Evolutionary conservation across 2,113 vertebrate genomes (phyloP).

Genomic region (Hyperopisus bebe): DNA sequence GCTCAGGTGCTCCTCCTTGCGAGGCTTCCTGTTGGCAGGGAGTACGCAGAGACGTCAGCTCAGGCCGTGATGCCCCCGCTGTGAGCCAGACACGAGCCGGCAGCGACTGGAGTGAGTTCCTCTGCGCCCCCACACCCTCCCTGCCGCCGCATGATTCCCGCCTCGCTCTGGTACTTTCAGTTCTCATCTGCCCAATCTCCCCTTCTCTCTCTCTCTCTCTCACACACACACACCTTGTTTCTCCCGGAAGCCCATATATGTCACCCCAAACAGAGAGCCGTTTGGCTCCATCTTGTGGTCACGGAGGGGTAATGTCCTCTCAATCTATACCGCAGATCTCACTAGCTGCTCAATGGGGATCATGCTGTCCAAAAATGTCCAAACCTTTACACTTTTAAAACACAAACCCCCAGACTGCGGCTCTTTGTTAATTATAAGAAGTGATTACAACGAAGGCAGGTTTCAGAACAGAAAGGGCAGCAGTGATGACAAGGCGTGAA

Average conservation of each 20-base stretch:
- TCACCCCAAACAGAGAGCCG: not conserved
- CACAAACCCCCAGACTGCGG: not conserved
- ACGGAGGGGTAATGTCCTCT: not conserved
- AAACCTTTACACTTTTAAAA: not conserved
- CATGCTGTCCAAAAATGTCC: not conserved
- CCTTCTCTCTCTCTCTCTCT: not conserved
- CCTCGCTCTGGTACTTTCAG: not conserved
- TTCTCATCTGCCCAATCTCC: not conserved
- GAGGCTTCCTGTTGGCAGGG: constrained; percentile 67
- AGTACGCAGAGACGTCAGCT: not conserved
- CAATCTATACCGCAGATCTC: not conserved
- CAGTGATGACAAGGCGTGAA: not conserved
- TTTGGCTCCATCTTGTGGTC: constrained; percentile 15
- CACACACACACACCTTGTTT: not conserved
- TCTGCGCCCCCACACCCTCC: not conserved
- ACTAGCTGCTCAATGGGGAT: not conserved
- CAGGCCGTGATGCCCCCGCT: not conserved
- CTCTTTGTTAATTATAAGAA: not conserved
- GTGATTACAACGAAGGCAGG: not conserved
- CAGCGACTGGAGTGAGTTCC: not conserved
- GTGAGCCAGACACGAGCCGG: not conserved
- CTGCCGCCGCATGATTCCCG: not conserved
- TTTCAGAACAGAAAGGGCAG: not conserved
- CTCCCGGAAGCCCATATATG: not conserved
- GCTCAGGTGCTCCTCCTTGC: constrained; percentile 87